phyloP scores from a whole-genome alignment of 2,113 vertebrate species.

The Halcyon senegalensis region DNA sequence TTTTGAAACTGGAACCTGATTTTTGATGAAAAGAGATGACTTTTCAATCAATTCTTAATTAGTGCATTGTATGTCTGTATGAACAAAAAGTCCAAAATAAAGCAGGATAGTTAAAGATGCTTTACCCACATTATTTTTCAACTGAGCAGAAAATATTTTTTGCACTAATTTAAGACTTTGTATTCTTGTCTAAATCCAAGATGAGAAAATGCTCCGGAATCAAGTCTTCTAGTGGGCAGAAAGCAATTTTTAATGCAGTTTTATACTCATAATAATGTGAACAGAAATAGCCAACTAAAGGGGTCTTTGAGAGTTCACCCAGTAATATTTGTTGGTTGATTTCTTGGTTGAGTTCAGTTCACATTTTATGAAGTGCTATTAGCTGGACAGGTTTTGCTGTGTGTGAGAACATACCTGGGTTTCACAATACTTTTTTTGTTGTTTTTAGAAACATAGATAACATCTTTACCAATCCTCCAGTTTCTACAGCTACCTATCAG shows the following conservation, averaged over 20 bases:
- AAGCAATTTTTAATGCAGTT: not conserved
- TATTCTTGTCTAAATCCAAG: not conserved
- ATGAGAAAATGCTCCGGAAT: not conserved
- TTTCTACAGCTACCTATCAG: fast-evolving
- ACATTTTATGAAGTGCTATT: not conserved
- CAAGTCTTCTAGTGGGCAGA: not conserved
- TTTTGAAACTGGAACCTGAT: not conserved
- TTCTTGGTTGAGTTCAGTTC: not conserved
- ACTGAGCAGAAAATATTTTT: not conserved
- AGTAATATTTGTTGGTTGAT: not conserved
- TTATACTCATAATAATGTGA: not conserved
- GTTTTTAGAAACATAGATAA: not conserved
- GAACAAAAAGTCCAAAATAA: conserved; percentile 50
- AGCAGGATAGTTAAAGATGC: not conserved
- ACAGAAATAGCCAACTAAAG: not conserved
- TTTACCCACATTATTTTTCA: not conserved
- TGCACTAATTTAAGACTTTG: not conserved
- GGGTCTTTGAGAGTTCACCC: not conserved
- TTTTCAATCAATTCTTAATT: not conserved
- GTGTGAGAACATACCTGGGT: not conserved
- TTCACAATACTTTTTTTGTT: not conserved
- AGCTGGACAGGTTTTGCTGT: not conserved
- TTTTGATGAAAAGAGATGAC: conserved; percentile 35
- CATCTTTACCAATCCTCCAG: not conserved
- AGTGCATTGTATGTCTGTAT: not conserved